Evolutionary conservation across 2,888 invertebrate species (phyloP).

Genomic region (Drosophila ustulata): DNA sequence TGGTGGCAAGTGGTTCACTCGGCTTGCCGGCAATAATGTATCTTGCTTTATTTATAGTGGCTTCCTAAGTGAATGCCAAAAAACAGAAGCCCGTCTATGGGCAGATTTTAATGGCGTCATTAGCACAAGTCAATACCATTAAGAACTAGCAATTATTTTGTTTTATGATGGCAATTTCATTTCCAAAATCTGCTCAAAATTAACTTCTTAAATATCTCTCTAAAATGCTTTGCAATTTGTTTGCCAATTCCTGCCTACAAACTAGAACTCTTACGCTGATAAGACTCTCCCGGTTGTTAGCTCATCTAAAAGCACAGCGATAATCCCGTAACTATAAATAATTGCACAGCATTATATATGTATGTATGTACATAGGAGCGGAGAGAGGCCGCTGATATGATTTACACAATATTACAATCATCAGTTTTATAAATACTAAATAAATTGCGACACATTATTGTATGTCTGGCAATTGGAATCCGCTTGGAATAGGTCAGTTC

Average conservation of each 20-base stretch:
- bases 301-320: neutral
- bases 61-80: slow-evolving; percentile 1
- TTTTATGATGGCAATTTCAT: neutral
- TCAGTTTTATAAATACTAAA: slow-evolving; percentile 22
- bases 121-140: neutral
- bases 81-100: neutral
- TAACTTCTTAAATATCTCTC: neutral
- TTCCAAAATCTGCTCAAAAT: neutral
- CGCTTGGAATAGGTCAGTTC: slow-evolving; percentile 73
- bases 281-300: neutral
- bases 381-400: slow-evolving; percentile 5
- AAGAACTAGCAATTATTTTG: neutral
- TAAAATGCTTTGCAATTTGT: neutral
- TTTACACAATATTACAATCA: slow-evolving; percentile 39
- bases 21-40: neutral
- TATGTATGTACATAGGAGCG: too few species aligned
- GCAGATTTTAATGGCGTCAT: neutral
- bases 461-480: slow-evolving; percentile 57
- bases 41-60: slow-evolving; percentile 17
- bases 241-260: neutral
- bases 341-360: neutral
- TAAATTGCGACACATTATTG: slow-evolving; percentile 12
- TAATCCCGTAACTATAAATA: slow-evolving; percentile 7
- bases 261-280: neutral
- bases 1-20: slow-evolving; percentile 1